Evolutionary conservation across 2,797 vertebrate genomes (phyloP), one percentile per base, ranked within the genome.

Genomic region (Anguilla pacifica): DNA sequence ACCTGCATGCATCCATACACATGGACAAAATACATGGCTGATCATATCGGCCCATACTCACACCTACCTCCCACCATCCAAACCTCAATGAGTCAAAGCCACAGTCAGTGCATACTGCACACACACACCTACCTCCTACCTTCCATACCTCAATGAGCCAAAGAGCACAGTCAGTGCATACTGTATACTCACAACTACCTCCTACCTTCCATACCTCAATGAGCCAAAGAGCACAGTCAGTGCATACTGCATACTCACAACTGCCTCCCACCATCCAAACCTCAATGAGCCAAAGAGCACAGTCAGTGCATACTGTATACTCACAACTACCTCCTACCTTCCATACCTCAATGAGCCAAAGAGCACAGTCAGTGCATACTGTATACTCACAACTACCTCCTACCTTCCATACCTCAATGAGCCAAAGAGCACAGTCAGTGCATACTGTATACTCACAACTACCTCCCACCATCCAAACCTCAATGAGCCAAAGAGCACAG

Each of bases 251-350:
- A 61, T 67, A 67, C 13, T 25, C 25, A 22, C 25, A 6, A 3
- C 6, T 1, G n/a, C 61, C 11, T 61, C 57, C 57, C 19, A n/a
- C 61, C 61, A 2, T 67, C 61, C 22, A 5, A 67, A 5, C 22
- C 17, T 67, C 61, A 25, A 67, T n/a, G 25, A 17, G 57, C 15
- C 19, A 22, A 22, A 3, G 57, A 64, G 28, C 9, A 57, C 25
- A 25, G 35, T 55, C n/a, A 2, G 57, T 72, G 82, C 46, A 22
- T 88, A 90, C 89, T 90, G 89, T 82, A 86, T 87, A 92, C 85
- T 91, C 87, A 97, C 97, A 31, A 31, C 31, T 31, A 31, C 31
- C 31, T 31, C 31, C 31, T 31, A 31, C 31, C 31, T 31, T 31
- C 31, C 31, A 31, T 31, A 31, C 31, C 31, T 31, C 31, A 31